These are phyloP conservation scores for Pocillopora damicornis DNA, from an alignment of 64 coral and sea anemone genomes.

Conservation along the genomic window DNA sequence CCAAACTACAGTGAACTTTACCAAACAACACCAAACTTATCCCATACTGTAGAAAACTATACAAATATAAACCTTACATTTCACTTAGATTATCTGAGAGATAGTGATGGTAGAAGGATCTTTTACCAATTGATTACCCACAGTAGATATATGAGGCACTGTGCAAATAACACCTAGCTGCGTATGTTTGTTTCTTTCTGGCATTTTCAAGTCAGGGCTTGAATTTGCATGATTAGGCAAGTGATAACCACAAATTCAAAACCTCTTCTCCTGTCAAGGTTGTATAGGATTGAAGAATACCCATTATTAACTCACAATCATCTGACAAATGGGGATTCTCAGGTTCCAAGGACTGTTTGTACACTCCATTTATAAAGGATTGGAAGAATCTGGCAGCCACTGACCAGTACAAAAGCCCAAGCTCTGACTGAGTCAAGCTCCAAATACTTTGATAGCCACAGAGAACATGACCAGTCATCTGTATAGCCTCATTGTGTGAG, in stretches of 20 bases:
- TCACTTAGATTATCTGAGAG: too few species aligned
- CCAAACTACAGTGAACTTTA: too few species aligned
- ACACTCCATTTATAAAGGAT: constrained; percentile 25
- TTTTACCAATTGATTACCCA: too few species aligned
- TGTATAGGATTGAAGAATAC: constrained; percentile 43
- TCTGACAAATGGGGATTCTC: constrained; percentile 35
- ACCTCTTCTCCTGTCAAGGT: neutral
- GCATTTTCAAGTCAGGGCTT: neutral
- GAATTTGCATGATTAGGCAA: neutral
- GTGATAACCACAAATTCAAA: constrained; percentile 28
- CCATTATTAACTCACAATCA: constrained; percentile 1
- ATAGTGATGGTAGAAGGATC: too few species aligned
- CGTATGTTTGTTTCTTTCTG: too few species aligned
- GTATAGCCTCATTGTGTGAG: constrained; percentile 26
- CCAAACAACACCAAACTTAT: too few species aligned
- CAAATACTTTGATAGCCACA: constrained; percentile 41
- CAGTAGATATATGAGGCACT: too few species aligned
- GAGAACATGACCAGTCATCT: constrained; percentile 30
- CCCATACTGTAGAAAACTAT: too few species aligned
- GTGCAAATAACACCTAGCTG: too few species aligned
- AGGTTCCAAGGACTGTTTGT: constrained; percentile 42
- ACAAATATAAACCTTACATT: too few species aligned
- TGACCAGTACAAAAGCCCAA: constrained; percentile 31
- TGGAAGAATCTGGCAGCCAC: constrained; percentile 55
- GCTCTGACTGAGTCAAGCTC: neutral